phyloP scores from a whole-genome alignment of 2,113 vertebrate species.

The Toxostoma redivivum region DNA sequence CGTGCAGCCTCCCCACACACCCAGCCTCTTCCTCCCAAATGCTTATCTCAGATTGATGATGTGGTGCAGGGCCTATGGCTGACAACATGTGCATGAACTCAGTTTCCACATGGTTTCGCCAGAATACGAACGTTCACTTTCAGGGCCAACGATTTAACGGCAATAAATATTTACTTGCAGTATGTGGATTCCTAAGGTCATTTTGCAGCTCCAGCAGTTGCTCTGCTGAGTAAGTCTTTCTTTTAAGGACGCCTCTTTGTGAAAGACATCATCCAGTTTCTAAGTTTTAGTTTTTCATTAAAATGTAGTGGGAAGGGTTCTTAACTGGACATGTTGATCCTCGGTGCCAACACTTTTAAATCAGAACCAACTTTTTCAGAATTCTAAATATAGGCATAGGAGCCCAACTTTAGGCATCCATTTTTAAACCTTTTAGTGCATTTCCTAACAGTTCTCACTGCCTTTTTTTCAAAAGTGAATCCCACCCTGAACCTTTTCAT shows the following conservation, averaged over 20 bases:
- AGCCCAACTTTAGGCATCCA: not conserved
- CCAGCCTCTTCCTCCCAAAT: slow-evolving; percentile 42
- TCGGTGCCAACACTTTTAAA: not conserved
- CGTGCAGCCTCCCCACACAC: not conserved
- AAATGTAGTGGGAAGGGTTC: not conserved
- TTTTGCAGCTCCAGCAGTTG: slow-evolving; percentile 7
- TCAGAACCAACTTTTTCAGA: not conserved
- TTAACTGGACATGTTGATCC: not conserved
- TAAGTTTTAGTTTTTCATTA: not conserved
- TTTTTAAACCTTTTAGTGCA: not conserved
- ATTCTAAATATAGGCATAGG: not conserved
- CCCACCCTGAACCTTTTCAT: not conserved
- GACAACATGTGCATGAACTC: slow-evolving; percentile 50
- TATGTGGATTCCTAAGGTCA: slow-evolving; percentile 38
- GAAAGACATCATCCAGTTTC: not conserved
- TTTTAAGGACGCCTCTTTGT: not conserved
- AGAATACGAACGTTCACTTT: not conserved
- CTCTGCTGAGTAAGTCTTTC: not conserved
- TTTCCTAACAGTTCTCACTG: not conserved
- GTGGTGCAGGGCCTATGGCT: slow-evolving; percentile 31
- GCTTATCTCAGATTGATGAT: slow-evolving; percentile 53
- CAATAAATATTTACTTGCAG: slow-evolving; percentile 61
- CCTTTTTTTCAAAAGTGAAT: not conserved
- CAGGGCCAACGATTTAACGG: not conserved
- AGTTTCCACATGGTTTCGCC: slow-evolving; percentile 47